Conservation (phyloP, 92 coral and sea anemone species). For the Paragorgia papillata region DNA sequence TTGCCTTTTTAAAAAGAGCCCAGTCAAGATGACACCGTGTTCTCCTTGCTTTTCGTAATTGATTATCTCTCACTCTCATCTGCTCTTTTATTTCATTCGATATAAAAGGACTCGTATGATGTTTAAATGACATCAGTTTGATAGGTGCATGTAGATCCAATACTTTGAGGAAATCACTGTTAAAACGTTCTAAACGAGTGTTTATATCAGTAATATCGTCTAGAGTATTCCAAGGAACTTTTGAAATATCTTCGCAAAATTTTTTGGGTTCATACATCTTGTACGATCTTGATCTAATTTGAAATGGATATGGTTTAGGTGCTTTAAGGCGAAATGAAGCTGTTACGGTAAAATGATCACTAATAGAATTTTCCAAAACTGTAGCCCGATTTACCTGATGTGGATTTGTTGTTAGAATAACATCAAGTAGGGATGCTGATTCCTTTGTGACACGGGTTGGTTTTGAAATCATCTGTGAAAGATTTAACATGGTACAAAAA, state of each 20-base stretch:
- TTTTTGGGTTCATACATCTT: conserved; percentile 2
- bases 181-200: conserved; percentile 11
- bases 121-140: no score
- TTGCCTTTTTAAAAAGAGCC: conserved; percentile 14
- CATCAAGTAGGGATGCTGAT: conserved; percentile 19
- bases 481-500: conserved; percentile 24
- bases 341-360: conserved; percentile 24
- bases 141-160: conserved; percentile 25
- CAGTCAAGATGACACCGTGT: no score
- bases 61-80: no score
- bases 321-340: conserved; percentile 18
- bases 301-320: conserved; percentile 18
- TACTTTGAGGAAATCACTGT: conserved; percentile 14
- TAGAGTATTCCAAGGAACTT: no score
- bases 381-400: conserved; percentile 11
- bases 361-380: no score
- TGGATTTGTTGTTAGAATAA: conserved; percentile 18
- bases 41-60: no score
- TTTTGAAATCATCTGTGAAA: conserved; percentile 29
- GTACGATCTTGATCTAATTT: conserved; percentile 25
- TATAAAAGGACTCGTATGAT: conserved; percentile 22
- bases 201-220: no score
- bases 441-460: conserved; percentile 38
- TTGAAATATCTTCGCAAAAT: no score
- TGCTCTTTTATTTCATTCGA: conserved; percentile 12